Evolutionary conservation across 2,888 invertebrate genomes (phyloP).

Genomic region (Tiliacea citrago): DNA sequence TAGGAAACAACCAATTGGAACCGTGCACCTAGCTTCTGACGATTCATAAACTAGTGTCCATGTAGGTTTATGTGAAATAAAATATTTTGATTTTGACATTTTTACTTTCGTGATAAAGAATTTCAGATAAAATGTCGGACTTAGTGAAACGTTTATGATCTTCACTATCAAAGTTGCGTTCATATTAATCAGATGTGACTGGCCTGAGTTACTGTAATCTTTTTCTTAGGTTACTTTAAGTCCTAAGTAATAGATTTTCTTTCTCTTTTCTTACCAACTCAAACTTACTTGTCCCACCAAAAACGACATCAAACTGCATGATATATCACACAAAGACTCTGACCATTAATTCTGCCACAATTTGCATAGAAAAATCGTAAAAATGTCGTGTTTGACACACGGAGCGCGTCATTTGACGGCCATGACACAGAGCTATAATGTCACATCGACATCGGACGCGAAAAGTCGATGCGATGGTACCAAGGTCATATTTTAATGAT

Average conservation of each 20-base stretch:
- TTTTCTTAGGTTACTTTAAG: not conserved
- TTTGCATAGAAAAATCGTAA: constrained; percentile 84
- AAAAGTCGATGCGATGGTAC: constrained; percentile 45
- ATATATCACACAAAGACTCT: constrained; percentile 77
- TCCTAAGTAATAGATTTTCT: too few species aligned
- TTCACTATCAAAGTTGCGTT: not conserved
- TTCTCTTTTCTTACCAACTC: not conserved
- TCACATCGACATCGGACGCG: constrained; percentile 31
- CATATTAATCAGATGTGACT: not conserved
- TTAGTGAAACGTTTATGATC: not conserved
- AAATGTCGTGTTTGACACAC: constrained; percentile 79
- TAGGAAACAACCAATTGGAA: too few species aligned
- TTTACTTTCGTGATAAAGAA: not conserved
- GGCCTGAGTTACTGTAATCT: not conserved
- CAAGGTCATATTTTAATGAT: constrained; percentile 57
- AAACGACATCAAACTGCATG: constrained; percentile 41
- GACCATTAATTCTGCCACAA: constrained; percentile 75
- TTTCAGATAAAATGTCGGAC: not conserved
- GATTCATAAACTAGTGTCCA: too few species aligned
- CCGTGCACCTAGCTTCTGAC: too few species aligned
- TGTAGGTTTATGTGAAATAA: too few species aligned
- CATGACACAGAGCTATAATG: constrained; percentile 54
- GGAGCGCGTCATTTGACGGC: constrained; percentile 50
- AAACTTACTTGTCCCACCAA: not conserved
- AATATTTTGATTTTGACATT: too few species aligned